phyloP scores from a whole-genome alignment of 2,797 vertebrate genomes.

The Hypotaenidia okinawae region DNA sequence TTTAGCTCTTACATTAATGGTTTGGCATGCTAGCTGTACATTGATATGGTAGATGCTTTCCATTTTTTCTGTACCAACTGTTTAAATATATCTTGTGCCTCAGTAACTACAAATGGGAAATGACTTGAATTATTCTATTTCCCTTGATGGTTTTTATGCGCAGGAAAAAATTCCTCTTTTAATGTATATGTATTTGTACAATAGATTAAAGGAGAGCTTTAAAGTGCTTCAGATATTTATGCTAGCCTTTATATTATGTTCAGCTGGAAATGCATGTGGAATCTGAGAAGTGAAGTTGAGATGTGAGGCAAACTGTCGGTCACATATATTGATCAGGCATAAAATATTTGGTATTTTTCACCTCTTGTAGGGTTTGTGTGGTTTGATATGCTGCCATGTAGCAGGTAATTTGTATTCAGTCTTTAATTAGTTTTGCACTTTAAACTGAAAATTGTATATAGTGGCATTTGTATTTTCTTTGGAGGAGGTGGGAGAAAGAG shows the following conservation, averaged over 20 bases:
- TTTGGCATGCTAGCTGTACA: conserved; percentile 65
- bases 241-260: not conserved
- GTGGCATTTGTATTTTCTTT: not conserved
- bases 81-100: conserved; percentile 71
- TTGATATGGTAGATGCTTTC: conserved; percentile 68
- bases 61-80: conserved; percentile 70
- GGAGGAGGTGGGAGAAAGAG: not conserved
- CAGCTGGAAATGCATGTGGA: not conserved
- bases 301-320: not conserved
- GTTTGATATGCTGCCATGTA: not conserved
- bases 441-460: not conserved
- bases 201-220: not conserved
- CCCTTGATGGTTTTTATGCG: not conserved
- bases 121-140: conserved; percentile 59
- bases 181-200: not conserved
- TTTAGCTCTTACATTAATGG: conserved; percentile 70
- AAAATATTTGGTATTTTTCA: not conserved
- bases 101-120: conserved; percentile 63
- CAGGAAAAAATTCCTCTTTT: not conserved
- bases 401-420: conserved; percentile 15
- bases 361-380: not conserved
- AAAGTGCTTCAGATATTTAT: not conserved
- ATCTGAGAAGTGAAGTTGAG: not conserved
- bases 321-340: not conserved
- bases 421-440: not conserved